Percentiles rank a stretch among this genome's conserved stretches.
These are phyloP conservation scores for Petromus typicus DNA, from an alignment of 2,113 vertebrate species.

Conservation along the genomic window DNA sequence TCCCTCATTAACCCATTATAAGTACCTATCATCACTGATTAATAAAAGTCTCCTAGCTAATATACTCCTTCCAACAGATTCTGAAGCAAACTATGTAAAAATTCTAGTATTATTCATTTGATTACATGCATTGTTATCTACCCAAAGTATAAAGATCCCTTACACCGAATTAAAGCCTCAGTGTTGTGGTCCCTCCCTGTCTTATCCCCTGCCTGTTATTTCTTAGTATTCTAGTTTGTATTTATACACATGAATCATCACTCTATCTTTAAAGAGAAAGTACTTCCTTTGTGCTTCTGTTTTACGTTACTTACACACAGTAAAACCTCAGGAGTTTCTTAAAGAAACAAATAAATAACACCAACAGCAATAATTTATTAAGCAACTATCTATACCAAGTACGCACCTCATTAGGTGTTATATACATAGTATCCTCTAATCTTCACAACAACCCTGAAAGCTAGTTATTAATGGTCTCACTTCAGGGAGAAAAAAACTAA, in stretches of 20 bases:
- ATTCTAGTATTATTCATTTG: not conserved
- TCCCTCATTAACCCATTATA: not conserved
- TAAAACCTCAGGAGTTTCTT: slow-evolving; percentile 16
- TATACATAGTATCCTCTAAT: slow-evolving; percentile 38
- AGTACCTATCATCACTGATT: not conserved
- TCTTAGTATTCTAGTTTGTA: not conserved
- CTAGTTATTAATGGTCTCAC: not conserved
- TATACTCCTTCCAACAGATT: slow-evolving; percentile 11
- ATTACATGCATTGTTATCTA: not conserved
- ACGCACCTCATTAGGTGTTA: not conserved
- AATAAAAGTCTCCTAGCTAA: not conserved
- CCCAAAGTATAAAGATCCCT: slow-evolving; percentile 8
- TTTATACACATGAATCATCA: slow-evolving; percentile 33
- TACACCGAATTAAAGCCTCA: not conserved
- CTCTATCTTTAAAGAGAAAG: slow-evolving; percentile 21
- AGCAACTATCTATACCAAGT: not conserved
- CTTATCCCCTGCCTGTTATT: slow-evolving; percentile 3
- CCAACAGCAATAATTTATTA: slow-evolving; percentile 35
- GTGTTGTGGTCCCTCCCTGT: not conserved
- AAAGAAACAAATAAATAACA: slow-evolving; percentile 58
- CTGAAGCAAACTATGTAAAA: slow-evolving; percentile 15
- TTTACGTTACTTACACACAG: slow-evolving; percentile 1
- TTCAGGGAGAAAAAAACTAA: slow-evolving; percentile 51
- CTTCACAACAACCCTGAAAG: slow-evolving; percentile 9
- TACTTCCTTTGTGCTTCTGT: slow-evolving; percentile 21